Conservation (phyloP, 2,113 vertebrate species). For the Cyprinodon brontotheroides region DNA sequence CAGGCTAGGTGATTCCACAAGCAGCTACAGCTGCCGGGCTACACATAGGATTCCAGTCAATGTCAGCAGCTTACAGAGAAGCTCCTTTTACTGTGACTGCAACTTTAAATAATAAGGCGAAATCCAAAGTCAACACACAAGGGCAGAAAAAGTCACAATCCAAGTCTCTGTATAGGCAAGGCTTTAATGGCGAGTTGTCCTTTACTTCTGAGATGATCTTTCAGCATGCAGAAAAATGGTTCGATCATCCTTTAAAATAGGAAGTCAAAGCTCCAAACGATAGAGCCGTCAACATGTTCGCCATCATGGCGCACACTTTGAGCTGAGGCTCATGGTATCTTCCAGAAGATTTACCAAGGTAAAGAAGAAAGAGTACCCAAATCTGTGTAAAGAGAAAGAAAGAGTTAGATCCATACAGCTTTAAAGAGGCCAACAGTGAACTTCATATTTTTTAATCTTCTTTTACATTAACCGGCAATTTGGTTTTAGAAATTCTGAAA, state of each 20-base stretch:
- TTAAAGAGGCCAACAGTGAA: neutral
- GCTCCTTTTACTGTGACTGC: constrained; percentile 3
- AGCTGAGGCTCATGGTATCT: constrained; percentile 25
- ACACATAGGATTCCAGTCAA: constrained; percentile 69
- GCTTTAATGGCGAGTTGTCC: constrained; percentile 32
- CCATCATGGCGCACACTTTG: constrained; percentile 37
- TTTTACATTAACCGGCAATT: neutral
- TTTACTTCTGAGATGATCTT: constrained; percentile 19
- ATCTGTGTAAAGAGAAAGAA: constrained; percentile 38
- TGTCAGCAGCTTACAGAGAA: constrained; percentile 40
- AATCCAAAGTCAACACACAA: neutral
- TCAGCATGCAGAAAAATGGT: neutral
- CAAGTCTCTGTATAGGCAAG: constrained; percentile 43
- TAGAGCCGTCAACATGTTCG: neutral
- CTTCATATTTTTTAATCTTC: neutral
- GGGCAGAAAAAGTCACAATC: constrained; percentile 33
- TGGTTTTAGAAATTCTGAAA: neutral
- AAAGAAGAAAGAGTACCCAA: constrained; percentile 11
- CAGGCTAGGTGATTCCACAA: constrained; percentile 70
- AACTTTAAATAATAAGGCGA: neutral
- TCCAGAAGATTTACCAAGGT: constrained; percentile 35
- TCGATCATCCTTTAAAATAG: constrained; percentile 37
- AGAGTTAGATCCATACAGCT: constrained; percentile 14
- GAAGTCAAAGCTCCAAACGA: neutral
- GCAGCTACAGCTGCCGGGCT: constrained; percentile 54